phyloP scores from a whole-genome alignment of 2,888 invertebrate species.

The Cataglyphis cursor region DNA sequence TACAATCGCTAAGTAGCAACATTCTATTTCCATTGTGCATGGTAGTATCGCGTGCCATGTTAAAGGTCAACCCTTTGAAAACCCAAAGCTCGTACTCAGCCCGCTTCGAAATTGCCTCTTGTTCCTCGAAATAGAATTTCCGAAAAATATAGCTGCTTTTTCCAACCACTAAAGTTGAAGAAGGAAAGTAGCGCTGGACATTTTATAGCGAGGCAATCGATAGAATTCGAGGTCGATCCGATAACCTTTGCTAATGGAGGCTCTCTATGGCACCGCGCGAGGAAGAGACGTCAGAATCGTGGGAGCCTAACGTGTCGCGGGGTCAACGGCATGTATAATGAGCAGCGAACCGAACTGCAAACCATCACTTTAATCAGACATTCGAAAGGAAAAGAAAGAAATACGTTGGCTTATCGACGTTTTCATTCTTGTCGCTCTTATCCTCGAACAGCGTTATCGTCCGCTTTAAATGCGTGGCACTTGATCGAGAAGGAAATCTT shows the following conservation, averaged over 20 bases:
- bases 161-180: constrained; percentile 3
- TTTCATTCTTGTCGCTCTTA: neutral
- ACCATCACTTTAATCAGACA: neutral
- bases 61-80: constrained; percentile 5
- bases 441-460: neutral
- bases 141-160: constrained; percentile 7
- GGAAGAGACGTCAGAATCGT: constrained; percentile 67
- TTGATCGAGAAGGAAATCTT: neutral
- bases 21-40: neutral
- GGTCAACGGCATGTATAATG: constrained; percentile 70
- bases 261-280: constrained; percentile 59
- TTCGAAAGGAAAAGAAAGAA: neutral
- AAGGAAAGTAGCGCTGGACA: constrained; percentile 63
- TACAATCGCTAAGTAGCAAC: constrained; percentile 1
- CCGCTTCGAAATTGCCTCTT: neutral
- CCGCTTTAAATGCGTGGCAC: neutral
- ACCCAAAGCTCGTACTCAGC: neutral
- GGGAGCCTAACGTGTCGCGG: constrained; percentile 67
- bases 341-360: constrained; percentile 29
- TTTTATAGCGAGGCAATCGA: constrained; percentile 73
- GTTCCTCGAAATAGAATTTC: constrained; percentile 17
- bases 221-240: constrained; percentile 78
- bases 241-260: constrained; percentile 78
- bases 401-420: neutral
- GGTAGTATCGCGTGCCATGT: neutral